Base-by-base conservation (phyloP, 2,113 vertebrate genomes). In the Turnix velox region DNA sequence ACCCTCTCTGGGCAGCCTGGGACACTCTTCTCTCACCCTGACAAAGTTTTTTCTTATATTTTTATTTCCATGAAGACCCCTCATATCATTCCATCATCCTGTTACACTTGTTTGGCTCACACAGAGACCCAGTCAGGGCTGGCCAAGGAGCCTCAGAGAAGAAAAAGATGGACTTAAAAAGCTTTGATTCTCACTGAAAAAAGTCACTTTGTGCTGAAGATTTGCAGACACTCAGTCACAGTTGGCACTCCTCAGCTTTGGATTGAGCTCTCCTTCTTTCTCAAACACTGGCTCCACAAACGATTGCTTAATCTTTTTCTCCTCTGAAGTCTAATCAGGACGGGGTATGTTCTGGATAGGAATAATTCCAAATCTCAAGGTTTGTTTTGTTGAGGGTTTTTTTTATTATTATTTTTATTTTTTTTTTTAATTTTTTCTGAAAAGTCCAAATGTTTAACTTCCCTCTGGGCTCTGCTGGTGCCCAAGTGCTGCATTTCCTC, bases 281-380 rank as follows among this genome's bases (percentile, higher is more conserved):
- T 88, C 77, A 75, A 65, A 84, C 54, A 75, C 66, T 8, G 3
- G 33, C 16, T 1, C 39, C 39, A 72, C 57, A 88, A 75, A 24
- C 1, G 31, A 81, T 75, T 84, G 42, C 62, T 45, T 92, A 87
- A 92, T 94, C 90, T 89, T 91, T 87, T 87, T 42, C 92, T 94
- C n/a, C n/a, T 95, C 81, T 93, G 88, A 95, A 95, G 93, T 86
- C 82, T 94, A 91, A 96, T 94, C 92, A 91, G 63, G 66, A 85
- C 84, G n/a, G 67, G 67, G 90, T 61, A 69, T 7, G 14, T 80
- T 89, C 94, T 46, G 93, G 87, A 91, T 82, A 87, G 87, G 87
- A 96, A 90, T 68, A 52, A 91, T 88, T 95, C 85, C 94, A 96
- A 94, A 30, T 6, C 15, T 11, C 7, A 6, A n/a, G n/a, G 2